phyloP scores from a whole-genome alignment of 2,113 vertebrate genomes.

The Rhynchomys soricoides region DNA sequence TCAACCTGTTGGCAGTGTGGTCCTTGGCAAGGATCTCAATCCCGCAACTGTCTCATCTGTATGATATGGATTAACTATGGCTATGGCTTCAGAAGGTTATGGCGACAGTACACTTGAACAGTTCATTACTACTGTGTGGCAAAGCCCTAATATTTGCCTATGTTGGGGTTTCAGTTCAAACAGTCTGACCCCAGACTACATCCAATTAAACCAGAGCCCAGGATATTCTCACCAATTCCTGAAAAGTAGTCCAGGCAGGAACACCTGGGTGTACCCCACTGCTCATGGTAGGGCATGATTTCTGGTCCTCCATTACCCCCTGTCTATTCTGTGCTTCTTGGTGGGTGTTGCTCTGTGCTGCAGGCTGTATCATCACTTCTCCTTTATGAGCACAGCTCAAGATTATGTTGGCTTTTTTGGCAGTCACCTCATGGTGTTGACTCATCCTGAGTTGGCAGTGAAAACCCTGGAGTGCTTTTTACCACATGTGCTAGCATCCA shows the following conservation, averaged over 20 bases:
- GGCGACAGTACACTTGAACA: neutral
- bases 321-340: neutral
- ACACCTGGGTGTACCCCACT: too few species aligned
- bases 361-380: neutral
- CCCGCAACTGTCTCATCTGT: neutral
- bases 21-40: neutral
- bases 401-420: neutral
- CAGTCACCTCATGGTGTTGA: slow-evolving; percentile 41
- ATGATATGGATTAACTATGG: neutral
- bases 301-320: neutral
- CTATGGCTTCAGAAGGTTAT: neutral
- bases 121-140: neutral
- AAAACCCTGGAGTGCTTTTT: neutral
- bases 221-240: neutral
- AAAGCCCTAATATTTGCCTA: neutral
- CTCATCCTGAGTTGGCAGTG: slow-evolving; percentile 53
- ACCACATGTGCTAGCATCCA: neutral
- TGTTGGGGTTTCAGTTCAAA: neutral
- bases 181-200: neutral
- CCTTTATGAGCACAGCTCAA: neutral
- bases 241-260: neutral
- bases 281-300: neutral
- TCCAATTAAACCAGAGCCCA: neutral
- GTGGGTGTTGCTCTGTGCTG: neutral
- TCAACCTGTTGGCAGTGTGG: neutral